Evolutionary conservation across 2,888 invertebrate genomes (phyloP), one percentile per base, ranked within the genome.

Genomic region (Drosophila setosimentum): DNA sequence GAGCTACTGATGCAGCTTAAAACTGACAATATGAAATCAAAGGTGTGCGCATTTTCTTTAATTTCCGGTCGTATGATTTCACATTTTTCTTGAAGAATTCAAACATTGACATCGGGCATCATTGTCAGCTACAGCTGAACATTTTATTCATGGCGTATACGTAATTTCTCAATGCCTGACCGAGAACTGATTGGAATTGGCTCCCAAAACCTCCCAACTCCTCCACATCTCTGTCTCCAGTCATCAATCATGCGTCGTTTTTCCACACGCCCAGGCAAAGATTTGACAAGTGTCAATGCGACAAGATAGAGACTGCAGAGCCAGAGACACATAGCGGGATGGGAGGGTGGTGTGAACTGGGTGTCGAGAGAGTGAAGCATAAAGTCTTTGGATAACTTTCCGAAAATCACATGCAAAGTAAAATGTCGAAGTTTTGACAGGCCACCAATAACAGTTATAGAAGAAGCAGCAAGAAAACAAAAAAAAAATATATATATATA

Each of bases 161-260:
- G 84, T 87, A 84, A 83, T 83, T 71, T 82, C 70, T 68, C 68
- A 53, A 80, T 80, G 73, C 62, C 76, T 70, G 63, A 40, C 37
- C 54, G 54, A 53, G 18, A 72, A 69, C 84, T 82, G 84, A 82
- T 82, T 82, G 84, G 87, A 84, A 82, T 82, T 82, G 80, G 83
- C 69, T 71, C 35, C 55, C 55, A 27, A 27, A 21, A 16, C n/a
- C 29, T n/a, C 18, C n/a, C 50, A n/a, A 29, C 21, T 21, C 16
- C 57, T 30, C 40, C 27, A 49, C 49, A 69, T 68, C 73, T 71
- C 61, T 69, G 78, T 72, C 68, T 68, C 29, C 16, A 84, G 77
- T 91, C 91, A 91, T 91, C 91, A 91, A 91, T 91, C 91, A 91
- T 90, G 81, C 87, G 82, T 78, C 84, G 79, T 76, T 89, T 80